Evolutionary conservation across 2,888 invertebrate genomes (phyloP), one percentile per base, ranked within the genome.

Genomic region (Drosophila subquinaria): DNA sequence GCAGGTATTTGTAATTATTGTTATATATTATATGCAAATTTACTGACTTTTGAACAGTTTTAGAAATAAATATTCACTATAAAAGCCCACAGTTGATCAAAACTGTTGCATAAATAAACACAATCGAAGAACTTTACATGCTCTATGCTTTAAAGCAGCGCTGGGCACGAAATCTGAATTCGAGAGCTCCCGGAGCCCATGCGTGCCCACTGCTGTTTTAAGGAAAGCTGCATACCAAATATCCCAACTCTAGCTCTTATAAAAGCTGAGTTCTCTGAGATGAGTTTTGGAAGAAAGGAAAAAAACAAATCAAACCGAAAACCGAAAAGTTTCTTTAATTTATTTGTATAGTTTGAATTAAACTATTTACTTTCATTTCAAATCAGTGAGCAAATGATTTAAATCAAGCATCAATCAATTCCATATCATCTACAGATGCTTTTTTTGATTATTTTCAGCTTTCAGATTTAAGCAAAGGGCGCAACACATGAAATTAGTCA

Each of bases 401-500:
- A 45, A 27, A 27, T 23, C 6, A 27, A n/a, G 8, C n/a, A 30
- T 23, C 4, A 27, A n/a, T 8, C 27, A 30, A 33, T 8, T 40
- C 0, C 15, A 40, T 40, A 9, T 17, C 9, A 17, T 2, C 15
- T 40, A 40, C 47, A n/a, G 36, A n/a, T 42, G 30, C 27, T n/a
- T 4, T 4, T 20, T 9, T 55, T 45, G 23, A 45, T 43, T 56
- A 43, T 35, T 43, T 33, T 2, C 20, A 23, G 38, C 23, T 23
- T 23, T 23, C 23, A 38, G 52, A 36, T 52, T 52, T 2, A 38
- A 38, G 11, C 38, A 45, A 43, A 56, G 30, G 13, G 30, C 45
- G 45, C 45, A 23, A 56, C 45, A 23, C 33, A 33, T 42, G 20
- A 13, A 11, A 42, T 42, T 30, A 33, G 1, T 13, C 30, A 20